Evolutionary conservation across 2,888 invertebrate species (phyloP), one percentile per base, ranked within the genome.

Genomic region (Masnerella sp.): DNA sequence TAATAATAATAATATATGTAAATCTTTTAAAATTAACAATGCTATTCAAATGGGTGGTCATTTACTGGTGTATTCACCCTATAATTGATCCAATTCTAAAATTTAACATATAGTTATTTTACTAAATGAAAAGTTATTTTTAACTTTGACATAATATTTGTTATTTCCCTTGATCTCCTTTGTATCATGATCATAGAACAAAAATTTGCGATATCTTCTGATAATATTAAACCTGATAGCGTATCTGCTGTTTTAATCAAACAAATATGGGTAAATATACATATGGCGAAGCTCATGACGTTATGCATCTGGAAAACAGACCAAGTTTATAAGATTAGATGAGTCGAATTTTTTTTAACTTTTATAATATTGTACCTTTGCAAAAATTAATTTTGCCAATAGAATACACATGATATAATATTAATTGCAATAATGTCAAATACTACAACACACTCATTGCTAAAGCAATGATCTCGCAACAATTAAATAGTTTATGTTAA

Each of bases 201-300:
- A 38, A 64, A 52, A 52, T 22, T 36, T 36, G 45, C 34, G 36
- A 47, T 65, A 54, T 47, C 51, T 62, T 20, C 11, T 47, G 65
- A 65, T 65, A 65, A 65, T 12, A 30, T 34, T 14, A 43, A 14
- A 32, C 47, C 11, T 25, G 65, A 65, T 56, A 65, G 15, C 56
- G 43, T 65, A 56, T 65, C 54, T 64, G 30, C 18, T 54, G 43
- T 17, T 56, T 56, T 65, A 56, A 65, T 65, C 65, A 54, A 54
- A 65, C 54, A 47, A 40, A 34, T 47, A 36, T 25, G 25, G 32
- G 51, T 32, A 62, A 42, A 42, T 42, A 62, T 42, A 42, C 22
- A 22, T 45, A 25, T 22, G 22, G 5, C n/a, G 5, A 9, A 11
- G 11, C n/a, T 9, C 32, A 22, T 30, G 30, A 62, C 32, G 62